phyloP scores from a whole-genome alignment of 1,140 invertebrate genomes.

The Temnothorax longispinosus region DNA sequence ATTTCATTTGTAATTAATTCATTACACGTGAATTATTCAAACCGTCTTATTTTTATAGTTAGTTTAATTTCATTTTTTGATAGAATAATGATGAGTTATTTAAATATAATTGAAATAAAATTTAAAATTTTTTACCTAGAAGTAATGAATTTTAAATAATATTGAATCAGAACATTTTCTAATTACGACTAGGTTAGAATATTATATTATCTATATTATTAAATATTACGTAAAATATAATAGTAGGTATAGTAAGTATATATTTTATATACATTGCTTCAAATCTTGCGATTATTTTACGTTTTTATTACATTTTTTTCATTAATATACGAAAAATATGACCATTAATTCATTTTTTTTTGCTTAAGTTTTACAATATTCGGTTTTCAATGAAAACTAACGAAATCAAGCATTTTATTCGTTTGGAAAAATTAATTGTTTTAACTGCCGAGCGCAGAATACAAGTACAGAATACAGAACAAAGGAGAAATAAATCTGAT shows the following conservation, averaged over 20 bases:
- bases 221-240: not conserved
- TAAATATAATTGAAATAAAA: not conserved
- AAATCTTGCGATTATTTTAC: not conserved
- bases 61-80: not conserved
- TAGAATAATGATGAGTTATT: not conserved
- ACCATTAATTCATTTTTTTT: not conserved
- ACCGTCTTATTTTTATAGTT: not conserved
- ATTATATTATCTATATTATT: no score
- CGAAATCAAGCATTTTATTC: slow-evolving; percentile 20
- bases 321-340: not conserved
- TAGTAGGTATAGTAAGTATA: not conserved
- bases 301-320: not conserved
- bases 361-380: not conserved
- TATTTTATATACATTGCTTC: not conserved
- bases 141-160: slow-evolving; percentile 32
- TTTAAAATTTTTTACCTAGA: not conserved
- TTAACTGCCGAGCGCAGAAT: not conserved
- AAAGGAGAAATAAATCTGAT: slow-evolving; percentile 41
- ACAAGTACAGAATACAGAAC: not conserved
- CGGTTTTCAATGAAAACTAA: slow-evolving; percentile 3
- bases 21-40: not conserved
- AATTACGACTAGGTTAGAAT: not conserved
- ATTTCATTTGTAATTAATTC: slow-evolving; percentile 28
- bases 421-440: slow-evolving; percentile 20
- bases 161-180: not conserved